Percentiles rank a stretch among this genome's conserved stretches.
Conservation (phyloP, 2,888 invertebrate species). For the Tipula lateralis region DNA sequence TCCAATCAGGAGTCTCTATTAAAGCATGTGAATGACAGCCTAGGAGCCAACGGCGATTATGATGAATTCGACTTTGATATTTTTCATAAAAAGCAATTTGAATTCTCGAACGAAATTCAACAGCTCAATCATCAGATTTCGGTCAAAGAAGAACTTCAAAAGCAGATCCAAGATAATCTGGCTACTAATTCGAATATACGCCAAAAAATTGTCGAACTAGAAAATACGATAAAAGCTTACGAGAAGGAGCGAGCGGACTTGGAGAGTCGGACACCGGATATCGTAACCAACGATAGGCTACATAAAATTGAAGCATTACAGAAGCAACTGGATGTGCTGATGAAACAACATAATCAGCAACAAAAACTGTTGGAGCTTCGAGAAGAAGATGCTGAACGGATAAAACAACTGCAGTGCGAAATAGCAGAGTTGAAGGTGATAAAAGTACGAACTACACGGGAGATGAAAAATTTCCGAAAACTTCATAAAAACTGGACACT, state of each 20-base stretch:
- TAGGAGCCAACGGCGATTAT: background rate
- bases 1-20: background rate
- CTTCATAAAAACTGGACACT: constrained; percentile 77
- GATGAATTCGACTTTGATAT: constrained; percentile 39
- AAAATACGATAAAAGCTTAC: constrained; percentile 62
- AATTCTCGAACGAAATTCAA: constrained; percentile 61
- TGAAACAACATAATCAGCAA: constrained; percentile 68
- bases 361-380: constrained; percentile 63
- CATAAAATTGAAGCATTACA: constrained; percentile 69
- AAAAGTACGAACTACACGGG: constrained; percentile 73
- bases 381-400: constrained; percentile 74
- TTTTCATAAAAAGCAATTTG: constrained; percentile 51
- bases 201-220: constrained; percentile 58
- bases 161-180: constrained; percentile 43
- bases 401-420: constrained; percentile 67
- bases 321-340: constrained; percentile 64
- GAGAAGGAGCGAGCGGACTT: constrained; percentile 71
- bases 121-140: constrained; percentile 53
- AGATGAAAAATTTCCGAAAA: constrained; percentile 80
- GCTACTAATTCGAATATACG: constrained; percentile 49
- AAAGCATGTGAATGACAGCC: background rate
- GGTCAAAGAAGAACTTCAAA: constrained; percentile 45
- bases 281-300: background rate
- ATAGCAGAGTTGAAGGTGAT: constrained; percentile 71
- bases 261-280: constrained; percentile 56